Evolutionary conservation across 2,888 invertebrate genomes (phyloP).

Genomic region (Pseudeuparius sepicola): DNA sequence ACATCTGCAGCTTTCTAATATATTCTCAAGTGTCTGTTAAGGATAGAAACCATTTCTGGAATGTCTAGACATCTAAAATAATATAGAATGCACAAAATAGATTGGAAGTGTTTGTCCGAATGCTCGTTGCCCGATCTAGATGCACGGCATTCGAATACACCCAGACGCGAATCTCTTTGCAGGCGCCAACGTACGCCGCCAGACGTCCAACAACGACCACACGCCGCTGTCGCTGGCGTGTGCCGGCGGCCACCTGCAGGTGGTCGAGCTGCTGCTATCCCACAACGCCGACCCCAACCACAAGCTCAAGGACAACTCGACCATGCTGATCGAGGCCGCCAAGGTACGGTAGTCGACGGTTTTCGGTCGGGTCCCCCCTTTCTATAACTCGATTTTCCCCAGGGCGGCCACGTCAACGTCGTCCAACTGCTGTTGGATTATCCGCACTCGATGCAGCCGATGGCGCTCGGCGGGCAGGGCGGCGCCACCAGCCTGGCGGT

Average conservation of each 20-base stretch:
- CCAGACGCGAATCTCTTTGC: background rate
- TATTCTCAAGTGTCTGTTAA: too few species aligned
- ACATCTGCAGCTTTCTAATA: too few species aligned
- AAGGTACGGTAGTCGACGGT: too few species aligned
- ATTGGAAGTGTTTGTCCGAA: too few species aligned
- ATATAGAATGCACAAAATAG: too few species aligned
- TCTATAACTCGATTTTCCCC: too few species aligned
- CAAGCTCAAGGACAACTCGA: conserved; percentile 94
- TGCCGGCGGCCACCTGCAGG: conserved; percentile 89
- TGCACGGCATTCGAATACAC: too few species aligned
- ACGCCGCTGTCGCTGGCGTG: conserved; percentile 94
- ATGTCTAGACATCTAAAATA: too few species aligned
- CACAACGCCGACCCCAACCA: conserved; percentile 93
- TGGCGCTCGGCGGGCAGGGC: conserved; percentile 52
- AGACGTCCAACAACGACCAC: conserved; percentile 92
- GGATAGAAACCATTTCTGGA: too few species aligned
- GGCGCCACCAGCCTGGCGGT: conserved; percentile 35
- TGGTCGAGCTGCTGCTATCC: conserved; percentile 84
- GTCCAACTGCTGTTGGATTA: conserved; percentile 92
- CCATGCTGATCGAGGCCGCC: conserved; percentile 96
- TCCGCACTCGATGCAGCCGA: conserved; percentile 77
- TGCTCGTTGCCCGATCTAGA: too few species aligned
- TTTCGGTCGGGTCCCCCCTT: too few species aligned
- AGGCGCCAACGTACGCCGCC: conserved; percentile 63
- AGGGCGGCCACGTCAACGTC: conserved; percentile 92